Base-by-base conservation (phyloP, 1,140 invertebrate species). In the Heliconius himera region DNA sequence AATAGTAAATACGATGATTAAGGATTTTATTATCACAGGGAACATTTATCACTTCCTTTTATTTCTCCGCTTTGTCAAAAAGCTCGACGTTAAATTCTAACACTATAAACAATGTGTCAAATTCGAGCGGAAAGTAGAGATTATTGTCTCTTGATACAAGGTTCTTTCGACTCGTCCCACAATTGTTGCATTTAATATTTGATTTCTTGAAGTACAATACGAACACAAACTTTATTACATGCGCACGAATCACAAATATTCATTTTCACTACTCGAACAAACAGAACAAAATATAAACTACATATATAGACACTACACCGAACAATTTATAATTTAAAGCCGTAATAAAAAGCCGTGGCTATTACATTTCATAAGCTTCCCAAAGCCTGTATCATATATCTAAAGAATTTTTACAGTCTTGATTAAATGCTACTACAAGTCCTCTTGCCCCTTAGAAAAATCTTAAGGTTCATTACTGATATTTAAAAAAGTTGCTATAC, bases 401-500 rank as follows among this genome's bases (percentile, higher is more conserved):
- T 76, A 33, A 70, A 49, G 36, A 76, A 76, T 70, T 66, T 75
- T 75, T 41, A 49, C 74, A 51, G 38, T 73, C 74, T 81, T 74
- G 73, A 81, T 76, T 76, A 78, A 80, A 83, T 49, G 74, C 70
- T 51, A 78, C 79, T 74, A 77, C 38, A 46, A 66, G 36, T 76
- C 29, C 66, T 46, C 78, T 76, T 81, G 66, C 71, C 78, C 71
- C 60, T 78, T 46, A 51, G 38, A 77, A 79, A 83, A 78, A 77
- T 79, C 70, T 78, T 79, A 70, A 75, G 77, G 79, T 79, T 81
- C 76, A 81, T 79, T 76, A 81, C 60, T 71, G 54, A 66, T 81
- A 81, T 77, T 83, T 81, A 74, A 79, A 75, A 77, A 36, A 70
- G 13, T 33, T 20, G 70, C 76, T 81, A 70, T 66, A 29, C 60